Evolutionary conservation across 2,797 vertebrate genomes (phyloP), one percentile per base, ranked within the genome.

Genomic region (Macropus fuliginosus): DNA sequence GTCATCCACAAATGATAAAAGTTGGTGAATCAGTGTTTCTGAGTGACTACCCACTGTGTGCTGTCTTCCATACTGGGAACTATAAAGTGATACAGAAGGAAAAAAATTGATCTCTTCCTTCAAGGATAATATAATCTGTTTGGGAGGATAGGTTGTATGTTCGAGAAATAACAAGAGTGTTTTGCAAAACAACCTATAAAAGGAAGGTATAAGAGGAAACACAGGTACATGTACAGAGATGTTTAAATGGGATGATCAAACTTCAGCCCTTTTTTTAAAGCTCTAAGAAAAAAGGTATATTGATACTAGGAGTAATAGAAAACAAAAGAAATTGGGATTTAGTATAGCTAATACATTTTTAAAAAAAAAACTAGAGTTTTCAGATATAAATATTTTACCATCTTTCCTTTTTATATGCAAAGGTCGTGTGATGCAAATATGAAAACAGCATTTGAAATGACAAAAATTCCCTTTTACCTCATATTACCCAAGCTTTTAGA

Each of bases 201-300:
- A 93, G 31, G 52, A 95, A 95, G 50, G 27, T 29, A 56, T n/a
- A 57, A 54, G 54, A 91, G 11, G 31, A 92, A 50, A 92, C n/a
- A 90, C 50, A 24, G n/a, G 2, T 94, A 28, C 92, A 59, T 93
- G 52, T 54, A 94, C 92, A 95, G 56, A 89, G 74, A 94, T 91
- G 1, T 66, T 13, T 31, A 57, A 28, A 46, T 91, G 56, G 54
- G 40, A 92, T 95, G 93, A 94, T 92, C 95, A 94, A 56, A 57
- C 9, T 94, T 56, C n/a, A 81, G 62, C 57, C 31, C 18, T 94
- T 95, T 96, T 96, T 59, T 96, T 56, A 92, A 96, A 96, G 16
- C 91, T 55, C 55, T 93, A 74, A 92, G 94, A 96, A 94, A 92
- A 95, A 52, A 95, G 62, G n/a, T 95, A 92, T 46, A 91, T 1